A percentile compares a stretch with the other conserved stretches of the same genome.
Evolutionary conservation across 2,797 vertebrate species (phyloP).

Genomic region (Arrhamphus sclerolepis): DNA sequence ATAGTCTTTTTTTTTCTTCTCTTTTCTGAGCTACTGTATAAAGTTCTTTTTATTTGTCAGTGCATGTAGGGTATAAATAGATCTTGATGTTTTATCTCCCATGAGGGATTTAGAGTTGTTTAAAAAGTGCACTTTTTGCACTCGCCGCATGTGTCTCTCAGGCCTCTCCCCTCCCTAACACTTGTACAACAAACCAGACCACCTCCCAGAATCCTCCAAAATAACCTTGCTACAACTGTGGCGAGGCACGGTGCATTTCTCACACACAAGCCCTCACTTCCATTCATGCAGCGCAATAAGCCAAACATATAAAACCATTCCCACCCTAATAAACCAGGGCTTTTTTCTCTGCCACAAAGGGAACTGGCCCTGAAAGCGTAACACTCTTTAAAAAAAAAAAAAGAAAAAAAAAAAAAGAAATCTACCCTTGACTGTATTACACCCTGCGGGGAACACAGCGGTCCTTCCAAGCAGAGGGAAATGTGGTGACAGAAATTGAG

Average conservation of each 20-base stretch:
- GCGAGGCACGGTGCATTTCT: conserved; percentile 58
- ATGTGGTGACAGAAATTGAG: conserved; percentile 49
- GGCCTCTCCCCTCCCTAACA: conserved; percentile 20
- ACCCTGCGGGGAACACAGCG: conserved; percentile 54
- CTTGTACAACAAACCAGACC: conserved; percentile 64
- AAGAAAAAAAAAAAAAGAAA: conserved; percentile 43
- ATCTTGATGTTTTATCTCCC: conserved; percentile 32
- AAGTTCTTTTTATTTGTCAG: conserved; percentile 48
- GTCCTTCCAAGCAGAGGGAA: conserved; percentile 50
- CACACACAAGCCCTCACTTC: conserved; percentile 67
- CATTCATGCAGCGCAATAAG: conserved; percentile 74
- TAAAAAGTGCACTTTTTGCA: conserved; percentile 38
- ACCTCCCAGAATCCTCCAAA: conserved; percentile 63
- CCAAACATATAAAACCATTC: conserved; percentile 77
- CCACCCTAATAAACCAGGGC: conserved; percentile 71
- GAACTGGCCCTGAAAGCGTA: conserved; percentile 63
- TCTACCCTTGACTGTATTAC: conserved; percentile 60
- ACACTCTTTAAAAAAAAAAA: conserved; percentile 40
- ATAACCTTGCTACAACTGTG: conserved; percentile 65
- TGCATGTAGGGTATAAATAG: conserved; percentile 27
- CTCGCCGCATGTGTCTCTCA: conserved; percentile 30
- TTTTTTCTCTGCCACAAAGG: conserved; percentile 72
- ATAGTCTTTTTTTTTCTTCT: conserved; percentile 25
- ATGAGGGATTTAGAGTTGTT: conserved; percentile 32
- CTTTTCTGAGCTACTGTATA: conserved; percentile 48